Conservation (phyloP, 2,113 vertebrate species). For the Calonectris borealis region DNA sequence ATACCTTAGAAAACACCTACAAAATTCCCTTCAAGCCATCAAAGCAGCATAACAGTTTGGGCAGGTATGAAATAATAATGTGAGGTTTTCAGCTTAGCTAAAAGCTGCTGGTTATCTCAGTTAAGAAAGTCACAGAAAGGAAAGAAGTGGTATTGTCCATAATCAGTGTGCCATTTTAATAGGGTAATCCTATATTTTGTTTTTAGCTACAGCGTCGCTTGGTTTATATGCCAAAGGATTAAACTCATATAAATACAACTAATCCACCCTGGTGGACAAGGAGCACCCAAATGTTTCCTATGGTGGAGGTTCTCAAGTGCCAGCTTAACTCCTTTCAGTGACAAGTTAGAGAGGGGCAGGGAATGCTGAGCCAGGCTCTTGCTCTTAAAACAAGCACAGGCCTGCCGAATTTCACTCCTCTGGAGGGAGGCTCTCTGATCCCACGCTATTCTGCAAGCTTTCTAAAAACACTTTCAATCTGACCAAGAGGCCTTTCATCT, state of each 20-base stretch:
- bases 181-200: neutral
- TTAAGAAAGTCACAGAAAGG: neutral
- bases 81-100: neutral
- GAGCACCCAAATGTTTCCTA: neutral
- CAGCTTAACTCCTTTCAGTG: neutral
- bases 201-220: neutral
- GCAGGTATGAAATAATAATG: neutral
- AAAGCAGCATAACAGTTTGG: neutral
- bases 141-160: neutral
- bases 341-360: neutral
- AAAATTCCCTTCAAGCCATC: neutral
- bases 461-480: neutral
- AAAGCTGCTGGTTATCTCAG: neutral
- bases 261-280: neutral
- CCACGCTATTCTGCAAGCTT: rapidly evolving
- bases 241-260: neutral
- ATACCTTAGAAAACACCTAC: neutral
- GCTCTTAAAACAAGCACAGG: neutral
- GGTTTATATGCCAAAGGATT: neutral
- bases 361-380: neutral
- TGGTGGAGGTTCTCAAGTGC: neutral
- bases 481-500: neutral
- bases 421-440: neutral
- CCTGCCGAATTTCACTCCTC: neutral
- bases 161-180: neutral